Evolutionary conservation across 2,113 vertebrate genomes (phyloP), one percentile per base, ranked within the genome.

Genomic region (Hemiprocne comata): DNA sequence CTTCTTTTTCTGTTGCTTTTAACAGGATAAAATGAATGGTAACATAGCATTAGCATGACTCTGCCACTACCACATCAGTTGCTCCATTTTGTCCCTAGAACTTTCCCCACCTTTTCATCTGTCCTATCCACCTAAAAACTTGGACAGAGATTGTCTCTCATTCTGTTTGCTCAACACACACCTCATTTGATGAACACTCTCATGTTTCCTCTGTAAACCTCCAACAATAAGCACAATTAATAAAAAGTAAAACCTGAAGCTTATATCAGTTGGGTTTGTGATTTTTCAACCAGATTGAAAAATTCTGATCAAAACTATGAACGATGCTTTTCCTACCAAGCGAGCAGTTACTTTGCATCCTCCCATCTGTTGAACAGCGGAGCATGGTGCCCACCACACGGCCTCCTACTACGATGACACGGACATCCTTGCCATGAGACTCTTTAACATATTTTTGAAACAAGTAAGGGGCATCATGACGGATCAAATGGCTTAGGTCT

Each of bases 301-400:
- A 66, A 83, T 36, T 90, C 62, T 62, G 36, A 74, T 28, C 29
- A 61, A 67, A 95, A 64, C 58, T 13, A 83, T 3, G 21, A 80
- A 76, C 21, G 79, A 34, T 66, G n/a, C 15, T 85, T 91, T 81
- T 96, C 94, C 96, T 98, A 98, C 98, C 98, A 96, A 98, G 97
- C 9, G 98, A 98, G 87, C 98, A 98, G 97, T 98, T 98, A 94
- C 98, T 98, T 42, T 98, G 98, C 98, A 98, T 98, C 94, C 98
- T 98, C 64, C 98, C 98, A 82, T 98, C 98, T 51, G 98, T 98
- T 11, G 98, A 98, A 95, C 98, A 98, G 66, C 98, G 98, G 81
- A 98, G 97, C 98, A 98, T 98, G 93, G 98, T 98, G 91, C 98
- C 98, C 71, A 98, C 98, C 48, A 98, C 98, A 64, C 98, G 98